These are phyloP conservation scores for human DNA, from an alignment of 2,113 vertebrate genomes.

Conservation along the genomic window GRCh38 chrX:3225501-3226000, in stretches of 20 bases:
- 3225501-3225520: neutral
- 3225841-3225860: no score
- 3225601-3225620: neutral
- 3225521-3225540: neutral
- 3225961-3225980: no score
- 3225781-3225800: accelerated
- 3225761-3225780: no score
- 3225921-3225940: no score
- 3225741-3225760: neutral
- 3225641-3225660: neutral
- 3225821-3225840: neutral
- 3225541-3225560: neutral
- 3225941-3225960: no score
- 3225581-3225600: neutral
- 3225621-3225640: neutral
- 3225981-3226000: no score
- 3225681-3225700: neutral
- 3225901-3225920: no score
- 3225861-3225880: no score
- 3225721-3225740: neutral
- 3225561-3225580: neutral
- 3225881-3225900: no score
- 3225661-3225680: neutral
- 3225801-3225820: neutral
- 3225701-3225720: neutral